Base-by-base conservation (phyloP, 2,797 vertebrate genomes). In the Phoeniculus purpureus region DNA sequence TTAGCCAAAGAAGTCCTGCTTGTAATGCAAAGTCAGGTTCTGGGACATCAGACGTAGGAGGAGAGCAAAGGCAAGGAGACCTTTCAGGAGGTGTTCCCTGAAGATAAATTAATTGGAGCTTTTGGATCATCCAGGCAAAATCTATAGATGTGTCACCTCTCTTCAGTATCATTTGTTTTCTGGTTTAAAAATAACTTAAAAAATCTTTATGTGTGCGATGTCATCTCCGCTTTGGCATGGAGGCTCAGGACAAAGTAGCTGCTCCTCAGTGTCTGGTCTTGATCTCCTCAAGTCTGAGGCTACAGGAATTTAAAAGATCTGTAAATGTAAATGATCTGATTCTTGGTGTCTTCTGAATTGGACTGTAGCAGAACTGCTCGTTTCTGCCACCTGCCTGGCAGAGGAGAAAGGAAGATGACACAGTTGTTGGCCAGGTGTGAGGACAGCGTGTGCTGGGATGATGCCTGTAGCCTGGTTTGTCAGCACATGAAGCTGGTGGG, bases 341-440 rank as follows among this genome's bases (percentile, higher is more conserved):
- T 37, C 37, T 37, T 37, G 37, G 37, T 0, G 0, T 40, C 51
- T 77, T 60, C n/a, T 5, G 56, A 52, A 64, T 70, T 70, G 56
- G 75, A 45, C 72, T 73, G 15, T 61, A 89, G 71, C 7, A 34
- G 82, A 78, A n/a, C 50, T 87, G 73, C 82, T 95, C 52, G 40
- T 83, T 21, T 90, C 76, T 93, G 92, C 89, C 87, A 81, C 77
- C 89, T 91, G 19, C 87, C 77, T 91, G 85, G 56, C 80, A 81
- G 76, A 34, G 67, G 23, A 56, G 73, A 68, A 65, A 9, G 37
- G 15, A 82, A 71, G 37, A 50, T 9, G 16, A 52, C 2, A 10
- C 6, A 70, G 47, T 15, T 10, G 29, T 78, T 85, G 27, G 59
- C 7, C 9, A 1, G 25, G 21, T 71, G 17, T 43, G 29, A 62